Evolutionary conservation across 2,888 invertebrate genomes (phyloP).

Genomic region (Crematogaster levior): DNA sequence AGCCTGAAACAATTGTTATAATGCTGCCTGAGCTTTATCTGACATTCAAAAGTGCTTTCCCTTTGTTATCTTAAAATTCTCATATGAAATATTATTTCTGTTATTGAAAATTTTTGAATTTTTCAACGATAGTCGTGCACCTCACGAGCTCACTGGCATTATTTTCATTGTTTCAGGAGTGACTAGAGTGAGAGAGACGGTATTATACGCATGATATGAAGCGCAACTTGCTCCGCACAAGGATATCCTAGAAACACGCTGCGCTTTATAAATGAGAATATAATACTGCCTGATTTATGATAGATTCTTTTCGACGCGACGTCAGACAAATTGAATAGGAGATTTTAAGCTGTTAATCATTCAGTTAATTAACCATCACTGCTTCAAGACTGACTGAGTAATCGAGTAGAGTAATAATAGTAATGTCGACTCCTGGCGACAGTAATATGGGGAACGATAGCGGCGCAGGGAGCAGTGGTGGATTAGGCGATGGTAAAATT

Average conservation of each 20-base stretch:
- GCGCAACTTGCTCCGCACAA: conserved; percentile 66
- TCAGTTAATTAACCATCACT: conserved; percentile 35
- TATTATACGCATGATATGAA: conserved; percentile 75
- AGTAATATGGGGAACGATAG: conserved; percentile 73
- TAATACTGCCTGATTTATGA: conserved; percentile 51
- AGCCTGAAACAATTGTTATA: conserved; percentile 85
- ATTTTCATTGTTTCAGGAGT: conserved; percentile 88
- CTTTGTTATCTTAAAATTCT: conserved; percentile 68
- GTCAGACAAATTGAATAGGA: conserved; percentile 9
- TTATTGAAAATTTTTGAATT: conserved; percentile 69
- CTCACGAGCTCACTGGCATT: conserved; percentile 83
- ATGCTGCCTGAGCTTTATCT: conserved; percentile 84
- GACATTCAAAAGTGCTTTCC: conserved; percentile 74
- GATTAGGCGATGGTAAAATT: conserved; percentile 81
- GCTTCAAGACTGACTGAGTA: conserved; percentile 40
- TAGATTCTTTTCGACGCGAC: conserved; percentile 29
- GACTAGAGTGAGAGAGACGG: conserved; percentile 81
- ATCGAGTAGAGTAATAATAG: conserved; percentile 52
- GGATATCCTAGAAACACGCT: conserved; percentile 68
- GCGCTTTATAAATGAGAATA: conserved; percentile 59
- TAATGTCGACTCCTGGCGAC: conserved; percentile 75
- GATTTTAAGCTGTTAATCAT: conserved; percentile 26
- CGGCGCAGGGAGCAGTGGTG: conserved; percentile 72
- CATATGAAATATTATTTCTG: conserved; percentile 64
- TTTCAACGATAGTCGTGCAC: conserved; percentile 57